These are phyloP conservation scores for Eurosta solidaginis DNA, from an alignment of 1,140 invertebrate genomes.

Conservation along the genomic window DNA sequence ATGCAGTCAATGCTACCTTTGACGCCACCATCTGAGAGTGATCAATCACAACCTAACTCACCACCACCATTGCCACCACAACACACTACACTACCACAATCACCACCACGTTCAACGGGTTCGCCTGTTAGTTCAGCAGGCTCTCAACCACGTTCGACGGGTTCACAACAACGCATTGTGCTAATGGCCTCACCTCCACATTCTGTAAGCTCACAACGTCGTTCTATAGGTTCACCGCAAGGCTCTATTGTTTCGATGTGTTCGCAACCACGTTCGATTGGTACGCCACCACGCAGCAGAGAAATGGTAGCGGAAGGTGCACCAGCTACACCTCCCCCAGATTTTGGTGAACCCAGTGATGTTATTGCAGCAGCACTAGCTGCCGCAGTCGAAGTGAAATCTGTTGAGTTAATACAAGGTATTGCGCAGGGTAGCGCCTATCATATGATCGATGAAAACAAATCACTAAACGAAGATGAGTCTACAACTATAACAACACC, in stretches of 20 bases:
- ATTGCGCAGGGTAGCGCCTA: constrained; percentile 25
- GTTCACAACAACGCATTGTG: constrained; percentile 29
- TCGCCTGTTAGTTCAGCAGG: not conserved
- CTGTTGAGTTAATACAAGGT: constrained; percentile 31
- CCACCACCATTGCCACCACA: constrained; percentile 40
- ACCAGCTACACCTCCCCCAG: constrained; percentile 34
- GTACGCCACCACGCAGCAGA: not conserved
- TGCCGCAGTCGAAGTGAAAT: constrained; percentile 35
- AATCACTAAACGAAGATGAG: constrained; percentile 51
- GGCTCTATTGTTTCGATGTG: not conserved
- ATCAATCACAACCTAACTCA: constrained; percentile 53
- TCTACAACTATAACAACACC: constrained; percentile 57
- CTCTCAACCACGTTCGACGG: not conserved
- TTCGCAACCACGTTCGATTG: not conserved
- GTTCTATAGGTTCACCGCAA: constrained; percentile 5
- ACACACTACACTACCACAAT: constrained; percentile 33
- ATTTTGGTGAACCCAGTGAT: constrained; percentile 31
- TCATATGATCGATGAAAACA: constrained; percentile 33
- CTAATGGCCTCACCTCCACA: not conserved
- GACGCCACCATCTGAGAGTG: constrained; percentile 54
- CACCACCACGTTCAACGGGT: not conserved
- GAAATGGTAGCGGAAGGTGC: not conserved
- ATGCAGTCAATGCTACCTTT: constrained; percentile 42
- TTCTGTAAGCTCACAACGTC: not conserved
- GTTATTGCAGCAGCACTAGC: constrained; percentile 30